These are phyloP conservation scores for Caenorhabditis inopinata DNA, from an alignment of 1,140 invertebrate genomes.

Conservation along the genomic window DNA sequence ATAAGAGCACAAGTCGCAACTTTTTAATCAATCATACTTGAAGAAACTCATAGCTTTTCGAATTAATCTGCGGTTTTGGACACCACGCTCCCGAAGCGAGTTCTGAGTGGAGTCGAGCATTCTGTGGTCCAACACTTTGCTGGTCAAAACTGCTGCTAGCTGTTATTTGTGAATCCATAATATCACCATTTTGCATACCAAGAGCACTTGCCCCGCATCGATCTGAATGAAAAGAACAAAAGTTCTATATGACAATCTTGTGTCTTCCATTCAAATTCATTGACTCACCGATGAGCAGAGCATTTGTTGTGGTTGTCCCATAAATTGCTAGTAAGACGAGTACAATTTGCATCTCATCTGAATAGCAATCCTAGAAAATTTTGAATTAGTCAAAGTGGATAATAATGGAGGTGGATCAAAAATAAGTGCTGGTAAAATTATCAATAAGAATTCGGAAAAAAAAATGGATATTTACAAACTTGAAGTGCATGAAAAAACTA, in stretches of 20 bases:
- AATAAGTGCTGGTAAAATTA: too few relatives aligned
- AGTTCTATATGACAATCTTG: background rate
- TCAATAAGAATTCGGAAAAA: too few relatives aligned
- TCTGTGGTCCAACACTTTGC: constrained; percentile 66
- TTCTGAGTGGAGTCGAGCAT: constrained; percentile 75
- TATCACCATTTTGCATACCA: constrained; percentile 66
- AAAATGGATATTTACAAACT: too few relatives aligned
- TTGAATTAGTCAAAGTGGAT: background rate
- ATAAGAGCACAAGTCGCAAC: background rate
- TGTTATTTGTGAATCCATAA: constrained; percentile 65
- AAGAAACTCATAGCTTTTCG: constrained; percentile 79
- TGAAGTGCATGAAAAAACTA: too few relatives aligned
- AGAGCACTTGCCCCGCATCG: constrained; percentile 69
- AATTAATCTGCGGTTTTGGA: constrained; percentile 79
- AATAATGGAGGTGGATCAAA: background rate
- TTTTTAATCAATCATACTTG: constrained; percentile 71
- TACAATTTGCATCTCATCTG: constrained; percentile 33
- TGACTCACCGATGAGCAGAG: background rate
- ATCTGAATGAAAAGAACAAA: constrained; percentile 29
- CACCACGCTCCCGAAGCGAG: constrained; percentile 90
- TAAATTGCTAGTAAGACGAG: constrained; percentile 17
- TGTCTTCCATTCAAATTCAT: background rate
- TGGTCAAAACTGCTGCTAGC: constrained; percentile 66
- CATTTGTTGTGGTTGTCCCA: constrained; percentile 22
- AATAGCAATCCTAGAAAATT: constrained; percentile 15